Conservation (phyloP, 2,797 vertebrate species). For the Sebastes diaconus region DNA sequence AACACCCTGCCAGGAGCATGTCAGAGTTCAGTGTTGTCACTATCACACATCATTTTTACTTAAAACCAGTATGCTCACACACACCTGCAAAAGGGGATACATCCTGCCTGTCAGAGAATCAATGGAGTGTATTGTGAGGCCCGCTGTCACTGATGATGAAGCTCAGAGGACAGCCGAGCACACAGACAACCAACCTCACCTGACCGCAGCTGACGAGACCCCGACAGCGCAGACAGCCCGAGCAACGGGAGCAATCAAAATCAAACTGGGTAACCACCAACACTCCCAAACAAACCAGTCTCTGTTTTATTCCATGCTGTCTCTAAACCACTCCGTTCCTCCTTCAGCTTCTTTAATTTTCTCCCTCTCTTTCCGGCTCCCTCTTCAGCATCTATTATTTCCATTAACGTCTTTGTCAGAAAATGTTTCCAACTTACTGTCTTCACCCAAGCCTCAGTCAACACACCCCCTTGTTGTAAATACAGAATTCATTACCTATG, state of each 20-base stretch:
- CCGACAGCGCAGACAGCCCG: constrained; percentile 50
- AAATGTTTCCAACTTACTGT: not conserved
- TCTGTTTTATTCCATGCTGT: not conserved
- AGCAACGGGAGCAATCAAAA: constrained; percentile 51
- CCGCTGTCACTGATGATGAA: constrained; percentile 73
- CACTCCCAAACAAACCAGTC: constrained; percentile 24
- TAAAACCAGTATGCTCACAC: not conserved
- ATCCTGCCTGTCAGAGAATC: constrained; percentile 75
- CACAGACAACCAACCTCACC: constrained; percentile 51
- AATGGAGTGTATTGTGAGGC: constrained; percentile 62
- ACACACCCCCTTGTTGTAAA: not conserved
- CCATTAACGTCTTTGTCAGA: not conserved
- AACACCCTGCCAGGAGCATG: not conserved
- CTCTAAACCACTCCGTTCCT: not conserved
- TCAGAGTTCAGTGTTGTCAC: constrained; percentile 27
- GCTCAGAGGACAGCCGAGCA: constrained; percentile 55
- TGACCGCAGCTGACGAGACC: constrained; percentile 59
- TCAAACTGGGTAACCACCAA: constrained; percentile 27
- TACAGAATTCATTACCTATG: not conserved
- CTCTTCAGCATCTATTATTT: not conserved
- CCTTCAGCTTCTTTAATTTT: not conserved
- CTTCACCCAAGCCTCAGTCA: not conserved
- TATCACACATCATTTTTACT: constrained; percentile 25
- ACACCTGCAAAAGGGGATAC: not conserved
- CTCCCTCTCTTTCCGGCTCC: not conserved